These are phyloP conservation scores for Drosophila nr. perissopoda DNA, from an alignment of 2,888 invertebrate genomes.

Conservation along the genomic window DNA sequence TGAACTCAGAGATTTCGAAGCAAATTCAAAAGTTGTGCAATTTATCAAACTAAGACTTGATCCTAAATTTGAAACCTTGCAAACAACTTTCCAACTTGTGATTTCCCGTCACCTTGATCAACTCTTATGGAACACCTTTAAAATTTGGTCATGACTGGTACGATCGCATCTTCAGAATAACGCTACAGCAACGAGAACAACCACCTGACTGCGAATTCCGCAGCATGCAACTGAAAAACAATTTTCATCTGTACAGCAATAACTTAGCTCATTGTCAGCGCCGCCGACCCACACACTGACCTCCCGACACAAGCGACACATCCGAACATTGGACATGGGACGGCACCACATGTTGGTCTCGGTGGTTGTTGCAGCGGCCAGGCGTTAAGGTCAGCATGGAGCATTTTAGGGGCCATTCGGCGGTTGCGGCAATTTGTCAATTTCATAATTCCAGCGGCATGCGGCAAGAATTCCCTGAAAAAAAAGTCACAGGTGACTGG, in stretches of 20 bases:
- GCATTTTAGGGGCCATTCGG: conserved; percentile 58
- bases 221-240: conserved; percentile 46
- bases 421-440: conserved; percentile 80
- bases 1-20: neutral
- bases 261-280: conserved; percentile 74
- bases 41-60: neutral
- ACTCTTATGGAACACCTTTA: conserved; percentile 27
- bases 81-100: neutral
- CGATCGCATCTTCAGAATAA: conserved; percentile 23
- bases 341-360: conserved; percentile 34
- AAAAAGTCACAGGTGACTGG: conserved; percentile 37
- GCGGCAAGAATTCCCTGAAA: conserved; percentile 46
- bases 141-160: conserved; percentile 31
- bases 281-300: conserved; percentile 75
- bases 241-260: conserved; percentile 69
- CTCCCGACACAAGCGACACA: conserved; percentile 34
- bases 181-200: conserved; percentile 15
- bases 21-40: neutral
- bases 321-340: conserved; percentile 15
- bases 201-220: conserved; percentile 52
- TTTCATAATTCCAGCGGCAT: conserved; percentile 79
- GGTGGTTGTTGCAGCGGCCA: conserved; percentile 27
- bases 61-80: neutral
- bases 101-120: conserved; percentile 16
- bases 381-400: conserved; percentile 60